Evolutionary conservation across 2,888 invertebrate genomes (phyloP).

Genomic region (Schrankia costaestrigalis): DNA sequence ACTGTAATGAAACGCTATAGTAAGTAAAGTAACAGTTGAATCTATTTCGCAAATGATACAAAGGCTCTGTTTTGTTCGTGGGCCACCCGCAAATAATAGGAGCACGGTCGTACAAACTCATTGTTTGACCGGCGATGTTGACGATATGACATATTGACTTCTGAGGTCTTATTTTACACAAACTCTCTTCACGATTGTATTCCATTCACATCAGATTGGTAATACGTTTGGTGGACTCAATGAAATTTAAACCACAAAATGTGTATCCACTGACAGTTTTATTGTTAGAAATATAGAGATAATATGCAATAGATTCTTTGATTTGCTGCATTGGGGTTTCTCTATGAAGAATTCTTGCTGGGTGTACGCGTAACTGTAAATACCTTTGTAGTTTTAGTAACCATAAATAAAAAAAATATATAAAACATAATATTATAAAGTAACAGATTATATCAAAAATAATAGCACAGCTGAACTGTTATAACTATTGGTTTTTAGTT

Average conservation of each 20-base stretch:
- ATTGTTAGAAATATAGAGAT: constrained; percentile 2
- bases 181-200: constrained; percentile 35
- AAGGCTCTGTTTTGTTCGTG: constrained; percentile 40
- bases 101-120: constrained; percentile 38
- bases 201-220: constrained; percentile 24
- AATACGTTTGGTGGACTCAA: constrained; percentile 20
- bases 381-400: too few species aligned
- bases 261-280: constrained; percentile 24
- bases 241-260: constrained; percentile 23
- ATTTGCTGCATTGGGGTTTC: too few species aligned
- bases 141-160: constrained; percentile 53
- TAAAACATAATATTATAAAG: too few species aligned
- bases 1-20: constrained; percentile 32
- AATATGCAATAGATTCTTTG: too few species aligned
- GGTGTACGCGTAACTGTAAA: too few species aligned
- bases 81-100: constrained; percentile 70
- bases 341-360: too few species aligned
- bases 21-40: constrained; percentile 58
- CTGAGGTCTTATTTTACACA: constrained; percentile 46
- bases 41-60: constrained; percentile 54
- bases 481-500: too few species aligned
- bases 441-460: too few species aligned
- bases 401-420: too few species aligned
- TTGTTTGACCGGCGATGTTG: constrained; percentile 49
- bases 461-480: too few species aligned